These are phyloP conservation scores for Drosophila anomelani DNA, from an alignment of 2,888 invertebrate genomes.

Conservation along the genomic window DNA sequence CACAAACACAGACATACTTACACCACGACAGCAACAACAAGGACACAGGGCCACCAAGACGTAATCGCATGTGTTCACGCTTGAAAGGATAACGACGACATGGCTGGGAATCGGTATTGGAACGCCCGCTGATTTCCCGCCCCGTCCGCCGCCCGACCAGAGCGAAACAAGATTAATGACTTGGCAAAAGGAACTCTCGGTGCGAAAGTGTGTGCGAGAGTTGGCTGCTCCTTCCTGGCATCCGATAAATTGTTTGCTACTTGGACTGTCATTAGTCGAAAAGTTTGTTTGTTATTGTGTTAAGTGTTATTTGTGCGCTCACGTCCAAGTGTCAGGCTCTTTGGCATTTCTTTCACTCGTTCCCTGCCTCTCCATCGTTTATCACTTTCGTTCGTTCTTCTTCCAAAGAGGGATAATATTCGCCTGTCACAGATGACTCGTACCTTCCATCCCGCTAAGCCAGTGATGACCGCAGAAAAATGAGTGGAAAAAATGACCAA, in stretches of 20 bases:
- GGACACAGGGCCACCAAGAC: slow-evolving; percentile 73
- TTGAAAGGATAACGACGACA: slow-evolving; percentile 81
- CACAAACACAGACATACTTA: slow-evolving; percentile 39
- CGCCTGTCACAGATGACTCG: slow-evolving; percentile 63
- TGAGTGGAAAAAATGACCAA: slow-evolving; percentile 19
- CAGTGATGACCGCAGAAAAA: slow-evolving; percentile 47
- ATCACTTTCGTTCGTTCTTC: slow-evolving; percentile 69
- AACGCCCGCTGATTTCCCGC: slow-evolving; percentile 30
- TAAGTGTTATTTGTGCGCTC: slow-evolving; percentile 82
- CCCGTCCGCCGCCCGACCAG: slow-evolving; percentile 56
- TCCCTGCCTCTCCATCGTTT: slow-evolving; percentile 60
- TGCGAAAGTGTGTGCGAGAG: slow-evolving; percentile 30
- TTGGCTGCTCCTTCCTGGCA: slow-evolving; percentile 57
- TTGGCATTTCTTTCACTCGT: slow-evolving; percentile 18
- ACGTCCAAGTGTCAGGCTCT: slow-evolving; percentile 77
- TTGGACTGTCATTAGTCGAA: slow-evolving; percentile 83
- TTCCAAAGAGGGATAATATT: slow-evolving; percentile 40
- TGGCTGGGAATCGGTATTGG: slow-evolving; percentile 45
- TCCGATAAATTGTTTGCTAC: slow-evolving; percentile 81
- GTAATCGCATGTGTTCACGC: slow-evolving; percentile 84
- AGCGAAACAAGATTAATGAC: slow-evolving; percentile 83
- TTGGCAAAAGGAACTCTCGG: slow-evolving; percentile 66
- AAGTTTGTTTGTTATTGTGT: slow-evolving; percentile 83
- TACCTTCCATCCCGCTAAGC: slow-evolving; percentile 34
- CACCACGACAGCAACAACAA: slow-evolving; percentile 14